These are phyloP conservation scores for Apotomis capreana DNA, from an alignment of 2,888 invertebrate species.

Conservation along the genomic window DNA sequence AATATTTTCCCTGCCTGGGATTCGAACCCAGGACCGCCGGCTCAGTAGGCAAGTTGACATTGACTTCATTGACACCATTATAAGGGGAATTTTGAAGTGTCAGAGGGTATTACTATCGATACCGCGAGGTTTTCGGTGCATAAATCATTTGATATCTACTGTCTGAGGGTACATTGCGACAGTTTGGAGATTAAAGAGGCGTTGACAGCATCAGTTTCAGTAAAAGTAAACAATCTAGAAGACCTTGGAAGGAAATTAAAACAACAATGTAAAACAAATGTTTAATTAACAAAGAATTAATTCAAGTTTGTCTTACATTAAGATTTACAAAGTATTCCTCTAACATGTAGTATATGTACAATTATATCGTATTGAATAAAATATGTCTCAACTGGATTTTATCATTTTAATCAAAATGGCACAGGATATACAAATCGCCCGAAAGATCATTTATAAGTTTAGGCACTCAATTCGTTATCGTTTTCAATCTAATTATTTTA, in stretches of 20 bases:
- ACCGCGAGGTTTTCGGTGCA: too few species aligned
- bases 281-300: conserved; percentile 78
- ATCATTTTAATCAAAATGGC: conserved; percentile 33
- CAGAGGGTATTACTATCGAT: too few species aligned
- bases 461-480: conserved; percentile 32
- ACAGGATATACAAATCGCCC: conserved; percentile 22
- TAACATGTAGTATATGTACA: conserved; percentile 64
- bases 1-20: too few species aligned
- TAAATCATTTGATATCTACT: too few species aligned
- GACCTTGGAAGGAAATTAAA: conserved; percentile 23
- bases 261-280: conserved; percentile 52
- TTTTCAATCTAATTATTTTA: conserved; percentile 10
- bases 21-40: too few species aligned
- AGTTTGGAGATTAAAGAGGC: too few species aligned
- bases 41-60: too few species aligned
- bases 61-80: too few species aligned
- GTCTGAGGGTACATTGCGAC: too few species aligned
- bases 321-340: conserved; percentile 60
- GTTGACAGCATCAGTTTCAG: too few species aligned
- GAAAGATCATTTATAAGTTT: conserved; percentile 9
- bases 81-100: too few species aligned
- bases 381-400: conserved; percentile 25
- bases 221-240: background rate
- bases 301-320: conserved; percentile 73
- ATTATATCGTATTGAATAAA: conserved; percentile 43